phyloP scores from a whole-genome alignment of 2,888 invertebrate genomes.

The Tenodera sinensis region DNA sequence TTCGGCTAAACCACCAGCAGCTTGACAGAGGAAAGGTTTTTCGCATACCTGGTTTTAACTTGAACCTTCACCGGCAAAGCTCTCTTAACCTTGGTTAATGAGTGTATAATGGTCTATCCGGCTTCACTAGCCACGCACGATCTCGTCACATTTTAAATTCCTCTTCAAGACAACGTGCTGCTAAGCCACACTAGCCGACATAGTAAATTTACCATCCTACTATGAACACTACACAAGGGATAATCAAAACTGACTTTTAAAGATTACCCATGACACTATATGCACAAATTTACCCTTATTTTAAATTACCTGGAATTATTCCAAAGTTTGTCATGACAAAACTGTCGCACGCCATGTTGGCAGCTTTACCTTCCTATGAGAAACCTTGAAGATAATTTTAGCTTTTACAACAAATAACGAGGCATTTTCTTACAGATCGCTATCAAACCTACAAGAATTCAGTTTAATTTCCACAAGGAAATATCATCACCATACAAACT shows the following conservation, averaged over 20 bases:
- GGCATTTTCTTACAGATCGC: neutral
- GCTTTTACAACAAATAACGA: neutral
- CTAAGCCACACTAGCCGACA: neutral
- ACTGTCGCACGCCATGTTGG: slow-evolving; percentile 54
- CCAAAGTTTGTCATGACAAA: neutral
- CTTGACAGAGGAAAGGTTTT: too few relatives aligned
- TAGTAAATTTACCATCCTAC: too few relatives aligned
- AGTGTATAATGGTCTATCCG: too few relatives aligned
- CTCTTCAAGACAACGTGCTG: neutral
- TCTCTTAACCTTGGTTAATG: too few relatives aligned
- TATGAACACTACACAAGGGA: too few relatives aligned
- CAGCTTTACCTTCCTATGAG: slow-evolving; percentile 42
- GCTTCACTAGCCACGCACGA: too few relatives aligned
- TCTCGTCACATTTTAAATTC: neutral
- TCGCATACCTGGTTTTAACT: too few relatives aligned
- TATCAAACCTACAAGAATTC: neutral
- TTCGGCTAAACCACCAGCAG: too few relatives aligned
- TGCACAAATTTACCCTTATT: too few relatives aligned
- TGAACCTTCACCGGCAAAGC: too few relatives aligned
- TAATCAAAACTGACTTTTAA: too few relatives aligned
- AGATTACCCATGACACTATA: too few relatives aligned
- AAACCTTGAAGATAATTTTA: slow-evolving; percentile 29
- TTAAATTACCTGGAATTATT: neutral
- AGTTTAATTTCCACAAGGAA: neutral
- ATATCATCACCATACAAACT: neutral